phyloP scores from a whole-genome alignment of 2,113 vertebrate species.

The Eolophus roseicapilla region DNA sequence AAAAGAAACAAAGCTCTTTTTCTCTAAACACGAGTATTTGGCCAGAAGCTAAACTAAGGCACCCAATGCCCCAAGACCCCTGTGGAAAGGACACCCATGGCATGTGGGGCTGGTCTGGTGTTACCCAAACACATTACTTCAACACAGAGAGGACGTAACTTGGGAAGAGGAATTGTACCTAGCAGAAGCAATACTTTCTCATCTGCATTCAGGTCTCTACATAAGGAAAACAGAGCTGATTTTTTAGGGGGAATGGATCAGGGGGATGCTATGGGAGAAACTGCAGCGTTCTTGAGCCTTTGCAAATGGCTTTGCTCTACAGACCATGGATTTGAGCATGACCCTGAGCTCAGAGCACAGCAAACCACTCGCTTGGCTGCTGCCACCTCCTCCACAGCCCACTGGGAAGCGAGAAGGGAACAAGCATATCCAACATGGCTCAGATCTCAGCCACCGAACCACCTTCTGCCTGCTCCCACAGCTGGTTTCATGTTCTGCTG shows the following conservation, averaged over 20 bases:
- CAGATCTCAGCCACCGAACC: neutral
- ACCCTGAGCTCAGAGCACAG: neutral
- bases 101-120: fast-evolving
- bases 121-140: neutral
- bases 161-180: neutral
- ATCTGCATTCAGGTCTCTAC: neutral
- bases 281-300: fast-evolving
- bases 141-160: fast-evolving
- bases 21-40: neutral
- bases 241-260: fast-evolving
- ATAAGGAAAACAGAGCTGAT: neutral
- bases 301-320: fast-evolving
- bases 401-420: neutral
- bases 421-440: fast-evolving
- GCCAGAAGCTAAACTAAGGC: neutral
- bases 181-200: neutral
- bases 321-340: fast-evolving
- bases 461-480: neutral
- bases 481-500: neutral
- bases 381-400: neutral
- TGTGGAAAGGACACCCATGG: fast-evolving
- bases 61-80: neutral
- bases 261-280: neutral
- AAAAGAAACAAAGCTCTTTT: neutral
- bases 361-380: fast-evolving